Conservation (phyloP, 2,113 vertebrate genomes). For the Sinocyclocheilus anshuiensis region DNA sequence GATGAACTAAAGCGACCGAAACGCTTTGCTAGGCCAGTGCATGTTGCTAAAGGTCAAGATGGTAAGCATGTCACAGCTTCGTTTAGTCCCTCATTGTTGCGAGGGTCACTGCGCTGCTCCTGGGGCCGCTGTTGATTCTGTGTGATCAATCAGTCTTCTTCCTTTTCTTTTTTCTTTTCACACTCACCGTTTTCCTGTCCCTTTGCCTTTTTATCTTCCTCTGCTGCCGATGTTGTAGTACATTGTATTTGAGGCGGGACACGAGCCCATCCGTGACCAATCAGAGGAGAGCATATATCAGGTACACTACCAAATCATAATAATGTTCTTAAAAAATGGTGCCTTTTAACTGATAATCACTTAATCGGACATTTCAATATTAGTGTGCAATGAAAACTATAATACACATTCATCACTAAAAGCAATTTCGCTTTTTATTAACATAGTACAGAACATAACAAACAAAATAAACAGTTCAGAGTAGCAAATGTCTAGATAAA, state of each 20-base stretch:
- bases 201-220: slow-evolving; percentile 64
- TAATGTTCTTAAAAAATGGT: slow-evolving; percentile 50
- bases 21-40: background rate
- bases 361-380: background rate
- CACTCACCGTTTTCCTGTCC: slow-evolving; percentile 55
- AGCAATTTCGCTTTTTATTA: background rate
- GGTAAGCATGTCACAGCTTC: slow-evolving; percentile 41
- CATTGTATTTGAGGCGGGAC: slow-evolving; percentile 99
- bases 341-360: slow-evolving; percentile 12
- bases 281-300: slow-evolving; percentile 99
- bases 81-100: slow-evolving; percentile 18
- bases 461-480: background rate
- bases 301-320: slow-evolving; percentile 78
- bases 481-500: background rate
- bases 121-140: slow-evolving; percentile 59
- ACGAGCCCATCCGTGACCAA: slow-evolving; percentile 98
- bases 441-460: background rate
- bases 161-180: slow-evolving; percentile 52
- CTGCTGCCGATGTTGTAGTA: slow-evolving; percentile 91
- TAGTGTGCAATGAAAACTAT: background rate
- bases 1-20: background rate
- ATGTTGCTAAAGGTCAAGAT: slow-evolving; percentile 28
- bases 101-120: slow-evolving; percentile 36
- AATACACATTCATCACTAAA: background rate
- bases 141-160: slow-evolving; percentile 73